These are phyloP conservation scores for Doryteuthis pealeii DNA, from an alignment of 1,140 invertebrate genomes.

Conservation along the genomic window DNA sequence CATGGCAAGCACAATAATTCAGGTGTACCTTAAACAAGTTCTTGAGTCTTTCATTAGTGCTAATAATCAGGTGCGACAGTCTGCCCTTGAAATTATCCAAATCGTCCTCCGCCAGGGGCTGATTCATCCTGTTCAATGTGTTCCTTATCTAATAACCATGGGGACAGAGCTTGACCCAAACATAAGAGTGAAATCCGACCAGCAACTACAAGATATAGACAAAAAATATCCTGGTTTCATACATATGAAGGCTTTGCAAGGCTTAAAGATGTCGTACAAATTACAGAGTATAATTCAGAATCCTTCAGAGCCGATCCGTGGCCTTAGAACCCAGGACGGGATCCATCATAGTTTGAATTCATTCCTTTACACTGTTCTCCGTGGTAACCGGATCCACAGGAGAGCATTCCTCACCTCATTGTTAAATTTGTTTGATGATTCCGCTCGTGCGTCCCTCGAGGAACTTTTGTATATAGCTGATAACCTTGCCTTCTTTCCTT, in stretches of 20 bases:
- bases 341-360: conserved; percentile 88
- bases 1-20: conserved; percentile 97
- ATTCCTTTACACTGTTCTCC: conserved; percentile 91
- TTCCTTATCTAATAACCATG: conserved; percentile 97
- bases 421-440: conserved; percentile 95
- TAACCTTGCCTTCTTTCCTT: conserved; percentile 97
- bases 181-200: conserved; percentile 89
- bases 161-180: conserved; percentile 88
- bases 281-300: conserved; percentile 69
- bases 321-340: conserved; percentile 69
- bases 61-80: conserved; percentile 78
- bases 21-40: conserved; percentile 93
- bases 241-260: conserved; percentile 64
- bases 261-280: conserved; percentile 61
- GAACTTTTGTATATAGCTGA: conserved; percentile 97
- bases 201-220: conserved; percentile 95
- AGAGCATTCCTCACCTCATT: conserved; percentile 88
- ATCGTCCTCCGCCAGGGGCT: conserved; percentile 93
- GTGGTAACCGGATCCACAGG: conserved; percentile 88
- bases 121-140: conserved; percentile 96
- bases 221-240: conserved; percentile 99
- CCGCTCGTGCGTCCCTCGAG: conserved; percentile 78
- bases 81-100: conserved; percentile 84
- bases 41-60: conserved; percentile 87
- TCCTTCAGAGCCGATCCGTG: conserved; percentile 65